Evolutionary conservation across 1,140 invertebrate genomes (phyloP).

Genomic region (Hetaerina americana): DNA sequence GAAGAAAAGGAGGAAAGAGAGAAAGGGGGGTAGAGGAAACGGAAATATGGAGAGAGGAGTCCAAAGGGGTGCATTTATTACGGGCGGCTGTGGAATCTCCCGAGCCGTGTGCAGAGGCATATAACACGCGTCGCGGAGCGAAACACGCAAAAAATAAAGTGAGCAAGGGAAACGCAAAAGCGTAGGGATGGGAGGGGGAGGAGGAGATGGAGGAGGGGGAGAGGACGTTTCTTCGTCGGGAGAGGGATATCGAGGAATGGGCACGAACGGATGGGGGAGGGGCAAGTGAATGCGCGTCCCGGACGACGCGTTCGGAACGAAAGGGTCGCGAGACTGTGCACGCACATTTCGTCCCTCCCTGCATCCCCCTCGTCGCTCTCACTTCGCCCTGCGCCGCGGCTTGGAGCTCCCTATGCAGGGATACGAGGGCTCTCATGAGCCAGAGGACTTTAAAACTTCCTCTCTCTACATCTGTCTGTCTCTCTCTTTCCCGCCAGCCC

Average conservation of each 20-base stretch:
- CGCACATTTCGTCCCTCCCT: neutral
- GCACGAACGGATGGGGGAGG: neutral
- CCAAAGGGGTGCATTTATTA: neutral
- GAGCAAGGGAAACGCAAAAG: neutral
- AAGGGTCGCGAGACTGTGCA: neutral
- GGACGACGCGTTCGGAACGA: neutral
- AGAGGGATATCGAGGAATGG: too few species aligned
- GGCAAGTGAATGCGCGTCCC: neutral
- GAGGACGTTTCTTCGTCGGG: too few species aligned
- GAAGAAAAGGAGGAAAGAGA: too few species aligned
- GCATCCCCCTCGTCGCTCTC: too few species aligned
- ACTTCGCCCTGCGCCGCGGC: too few species aligned
- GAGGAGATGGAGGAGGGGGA: too few species aligned
- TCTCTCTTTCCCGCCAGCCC: too few species aligned
- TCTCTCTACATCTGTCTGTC: too few species aligned
- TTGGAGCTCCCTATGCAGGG: too few species aligned
- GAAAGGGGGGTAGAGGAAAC: neutral
- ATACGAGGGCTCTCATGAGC: too few species aligned
- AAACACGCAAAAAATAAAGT: neutral
- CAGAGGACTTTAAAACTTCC: too few species aligned
- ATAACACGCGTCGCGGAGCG: neutral
- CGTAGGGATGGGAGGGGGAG: neutral
- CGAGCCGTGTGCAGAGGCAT: neutral
- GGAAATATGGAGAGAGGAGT: neutral
- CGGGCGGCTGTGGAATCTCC: neutral